These are phyloP conservation scores for Pollimyrus isidori DNA, from an alignment of 2,113 vertebrate genomes.

Conservation along the genomic window DNA sequence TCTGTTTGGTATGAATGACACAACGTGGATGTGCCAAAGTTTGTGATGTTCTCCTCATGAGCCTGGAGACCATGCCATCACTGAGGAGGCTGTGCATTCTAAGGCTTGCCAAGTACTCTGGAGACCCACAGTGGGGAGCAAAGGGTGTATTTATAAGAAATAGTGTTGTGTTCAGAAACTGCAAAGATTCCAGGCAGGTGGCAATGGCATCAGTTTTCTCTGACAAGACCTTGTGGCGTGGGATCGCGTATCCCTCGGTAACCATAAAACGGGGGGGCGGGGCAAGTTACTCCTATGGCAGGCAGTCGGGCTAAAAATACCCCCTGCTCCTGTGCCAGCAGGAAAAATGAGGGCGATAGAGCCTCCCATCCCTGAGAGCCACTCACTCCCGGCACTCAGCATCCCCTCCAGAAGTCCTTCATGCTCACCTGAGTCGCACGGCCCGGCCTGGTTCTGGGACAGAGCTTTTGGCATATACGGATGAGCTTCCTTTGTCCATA, in stretches of 20 bases:
- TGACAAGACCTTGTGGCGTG: neutral
- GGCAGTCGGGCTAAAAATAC: conserved; percentile 55
- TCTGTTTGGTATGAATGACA: neutral
- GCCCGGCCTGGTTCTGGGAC: conserved; percentile 37
- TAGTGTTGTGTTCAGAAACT: neutral
- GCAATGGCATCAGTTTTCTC: neutral
- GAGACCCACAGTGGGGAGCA: neutral
- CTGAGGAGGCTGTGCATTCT: neutral
- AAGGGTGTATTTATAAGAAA: neutral
- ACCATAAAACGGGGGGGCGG: conserved; percentile 37
- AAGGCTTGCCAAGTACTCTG: neutral
- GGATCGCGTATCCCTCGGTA: neutral
- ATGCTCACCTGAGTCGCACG: conserved; percentile 41
- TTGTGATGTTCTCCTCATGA: neutral
- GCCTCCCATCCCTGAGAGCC: neutral
- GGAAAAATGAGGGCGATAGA: conserved; percentile 20
- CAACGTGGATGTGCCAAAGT: neutral
- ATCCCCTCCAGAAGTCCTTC: conserved; percentile 15
- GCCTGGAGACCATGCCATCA: neutral
- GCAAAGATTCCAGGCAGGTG: neutral
- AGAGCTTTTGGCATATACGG: conserved; percentile 35
- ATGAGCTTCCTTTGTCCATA: conserved; percentile 36
- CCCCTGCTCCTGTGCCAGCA: conserved; percentile 31
- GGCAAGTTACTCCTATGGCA: conserved; percentile 49
- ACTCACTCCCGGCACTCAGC: conserved; percentile 34